Evolutionary conservation across 2,888 invertebrate genomes (phyloP).

Genomic region (Endotricha flammealis): DNA sequence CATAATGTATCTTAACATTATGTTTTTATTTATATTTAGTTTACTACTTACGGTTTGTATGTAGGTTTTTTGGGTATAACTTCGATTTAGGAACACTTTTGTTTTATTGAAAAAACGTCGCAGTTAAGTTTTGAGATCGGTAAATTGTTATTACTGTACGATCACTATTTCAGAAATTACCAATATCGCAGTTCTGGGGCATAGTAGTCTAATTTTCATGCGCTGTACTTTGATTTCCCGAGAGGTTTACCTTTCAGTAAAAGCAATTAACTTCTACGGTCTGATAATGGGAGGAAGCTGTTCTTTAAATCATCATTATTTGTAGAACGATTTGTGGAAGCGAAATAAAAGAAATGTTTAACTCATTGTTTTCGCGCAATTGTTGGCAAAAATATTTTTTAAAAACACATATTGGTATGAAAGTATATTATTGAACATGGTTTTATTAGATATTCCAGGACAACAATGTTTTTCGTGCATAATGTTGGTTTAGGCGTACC

Average conservation of each 20-base stretch:
- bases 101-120: too few relatives aligned
- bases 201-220: slow-evolving; percentile 7
- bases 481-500: not conserved
- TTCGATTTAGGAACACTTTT: too few relatives aligned
- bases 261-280: slow-evolving; percentile 11
- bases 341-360: too few relatives aligned
- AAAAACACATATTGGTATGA: not conserved
- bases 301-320: not conserved
- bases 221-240: slow-evolving; percentile 16
- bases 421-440: too few relatives aligned
- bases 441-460: too few relatives aligned
- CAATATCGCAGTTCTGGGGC: not conserved
- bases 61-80: too few relatives aligned
- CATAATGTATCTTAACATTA: too few relatives aligned
- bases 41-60: too few relatives aligned
- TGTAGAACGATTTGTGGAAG: not conserved
- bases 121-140: too few relatives aligned
- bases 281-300: slow-evolving; percentile 1
- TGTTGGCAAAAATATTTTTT: not conserved
- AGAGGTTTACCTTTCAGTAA: slow-evolving; percentile 12
- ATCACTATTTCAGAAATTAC: not conserved
- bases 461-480: too few relatives aligned
- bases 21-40: too few relatives aligned
- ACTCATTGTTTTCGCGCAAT: not conserved
- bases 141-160: too few relatives aligned